A percentile compares a stretch with the other conserved stretches of the same genome.
Conservation (phyloP, 2,113 vertebrate genomes). For the Ibidorhyncha struthersii region DNA sequence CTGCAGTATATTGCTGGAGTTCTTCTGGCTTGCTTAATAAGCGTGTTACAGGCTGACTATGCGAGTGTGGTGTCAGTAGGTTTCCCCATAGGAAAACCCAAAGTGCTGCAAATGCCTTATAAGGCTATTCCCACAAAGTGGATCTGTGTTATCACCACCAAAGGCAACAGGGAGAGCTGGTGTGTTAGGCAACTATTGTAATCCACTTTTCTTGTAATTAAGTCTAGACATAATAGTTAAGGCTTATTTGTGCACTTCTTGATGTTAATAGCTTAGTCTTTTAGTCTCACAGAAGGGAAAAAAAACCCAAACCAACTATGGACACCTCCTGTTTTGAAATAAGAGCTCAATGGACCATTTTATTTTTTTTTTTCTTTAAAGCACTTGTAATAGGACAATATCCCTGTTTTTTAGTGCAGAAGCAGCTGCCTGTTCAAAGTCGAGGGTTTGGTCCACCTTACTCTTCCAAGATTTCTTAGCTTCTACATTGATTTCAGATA, state of each 20-base stretch:
- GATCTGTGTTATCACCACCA: neutral
- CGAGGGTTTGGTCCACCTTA: neutral
- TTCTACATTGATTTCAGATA: neutral
- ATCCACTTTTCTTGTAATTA: neutral
- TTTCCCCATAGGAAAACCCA: neutral
- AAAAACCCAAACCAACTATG: too few relatives aligned
- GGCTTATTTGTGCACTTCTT: neutral
- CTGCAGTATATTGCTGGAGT: too few relatives aligned
- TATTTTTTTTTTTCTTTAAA: neutral
- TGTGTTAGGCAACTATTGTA: neutral
- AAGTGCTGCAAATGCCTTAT: neutral
- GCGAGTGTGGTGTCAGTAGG: accelerated
- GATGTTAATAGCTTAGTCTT: neutral
- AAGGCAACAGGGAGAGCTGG: neutral
- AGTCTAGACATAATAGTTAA: neutral
- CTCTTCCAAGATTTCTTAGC: neutral
- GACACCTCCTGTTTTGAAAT: neutral
- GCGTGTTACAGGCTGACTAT: too few relatives aligned
- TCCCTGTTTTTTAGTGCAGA: neutral
- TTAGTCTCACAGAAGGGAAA: neutral
- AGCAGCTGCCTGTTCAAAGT: neutral
- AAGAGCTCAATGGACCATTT: neutral
- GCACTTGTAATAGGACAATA: neutral
- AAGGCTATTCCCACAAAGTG: neutral
- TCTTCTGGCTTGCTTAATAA: neutral